Base-by-base conservation (phyloP, 2,797 vertebrate species). In the Gallinago solitaria region DNA sequence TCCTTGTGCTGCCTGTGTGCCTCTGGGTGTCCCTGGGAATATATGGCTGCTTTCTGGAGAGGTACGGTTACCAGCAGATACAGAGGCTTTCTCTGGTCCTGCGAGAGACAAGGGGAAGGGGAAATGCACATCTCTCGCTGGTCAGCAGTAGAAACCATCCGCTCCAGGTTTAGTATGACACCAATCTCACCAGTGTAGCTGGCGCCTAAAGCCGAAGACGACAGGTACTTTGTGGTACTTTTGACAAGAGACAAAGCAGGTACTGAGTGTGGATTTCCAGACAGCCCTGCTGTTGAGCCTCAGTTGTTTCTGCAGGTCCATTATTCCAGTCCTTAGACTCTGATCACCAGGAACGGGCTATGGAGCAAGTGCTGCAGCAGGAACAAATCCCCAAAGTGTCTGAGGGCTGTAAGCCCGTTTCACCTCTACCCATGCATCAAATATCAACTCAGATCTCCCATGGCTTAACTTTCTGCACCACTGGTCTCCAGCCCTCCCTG, bases 351-450 rank as follows among this genome's bases (percentile, higher is more conserved):
- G 48, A 75, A 87, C 48, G 0, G 0, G 63, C 53, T 51, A 3
- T 12, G 18, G 57, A 0, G 0, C 0, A 9, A 76, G 67, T 32
- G 37, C 77, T 50, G 45, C 50, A 45, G 33, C 23, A 30, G 79
- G 53, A 91, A n/a, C 77, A 90, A 95, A 68, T 92, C 94, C 95
- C 95, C 30, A 27, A 85, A 32, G 93, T 87, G 88, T 89, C 81
- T 83, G 90, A 92, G 90, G 86, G 50, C 90, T 9, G 0, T 48
- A 64, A 89, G 57, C 75, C 90, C 9, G 4, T 84, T 93, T 94
- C 86, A 87, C 88, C 93, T 96, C 94, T 80, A 94, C 27, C 78
- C 92, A 96, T 95, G 96, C 94, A 95, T 96, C 95, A 96, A 89
- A 97, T 83, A 95, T 93, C 94, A 97, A 83, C 81, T 68, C 41